Evolutionary conservation across 1,140 invertebrate species (phyloP).

Genomic region (Drosophila ogumai): DNA sequence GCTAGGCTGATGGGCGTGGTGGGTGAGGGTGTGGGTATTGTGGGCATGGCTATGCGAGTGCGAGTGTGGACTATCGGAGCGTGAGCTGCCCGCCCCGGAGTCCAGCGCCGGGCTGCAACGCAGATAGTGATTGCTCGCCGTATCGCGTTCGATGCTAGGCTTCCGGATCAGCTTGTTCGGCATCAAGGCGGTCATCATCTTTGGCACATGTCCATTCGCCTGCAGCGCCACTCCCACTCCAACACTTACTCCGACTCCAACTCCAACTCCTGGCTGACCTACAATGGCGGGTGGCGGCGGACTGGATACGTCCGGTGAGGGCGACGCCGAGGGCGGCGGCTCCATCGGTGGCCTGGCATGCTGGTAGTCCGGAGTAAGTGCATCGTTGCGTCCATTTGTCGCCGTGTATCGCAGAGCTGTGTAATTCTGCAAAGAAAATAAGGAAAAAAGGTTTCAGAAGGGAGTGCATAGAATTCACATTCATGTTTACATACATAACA

Average conservation of each 20-base stretch:
- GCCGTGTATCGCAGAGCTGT: constrained; percentile 77
- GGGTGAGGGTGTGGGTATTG: constrained; percentile 10
- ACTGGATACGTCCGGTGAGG: constrained; percentile 62
- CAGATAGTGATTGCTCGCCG: constrained; percentile 87
- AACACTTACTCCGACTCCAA: constrained; percentile 38
- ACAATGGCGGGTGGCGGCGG: constrained; percentile 51
- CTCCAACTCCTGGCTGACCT: constrained; percentile 35
- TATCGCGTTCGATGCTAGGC: constrained; percentile 93
- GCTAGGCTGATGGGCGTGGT: constrained; percentile 70
- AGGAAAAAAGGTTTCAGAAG: background rate
- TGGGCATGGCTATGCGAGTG: constrained; percentile 67
- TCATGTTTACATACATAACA: background rate
- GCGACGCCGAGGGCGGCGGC: constrained; percentile 63
- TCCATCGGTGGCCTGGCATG: constrained; percentile 77
- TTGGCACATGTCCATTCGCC: constrained; percentile 77
- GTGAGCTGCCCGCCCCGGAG: constrained; percentile 93
- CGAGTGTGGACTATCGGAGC: constrained; percentile 94
- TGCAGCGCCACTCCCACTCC: constrained; percentile 37
- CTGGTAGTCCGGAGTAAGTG: constrained; percentile 72
- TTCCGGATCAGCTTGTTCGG: constrained; percentile 93
- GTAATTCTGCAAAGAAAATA: constrained; percentile 64
- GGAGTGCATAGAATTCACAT: background rate
- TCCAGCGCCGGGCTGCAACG: constrained; percentile 94
- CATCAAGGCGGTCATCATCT: constrained; percentile 85
- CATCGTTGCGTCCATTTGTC: constrained; percentile 77